These are phyloP conservation scores for Pachyramphus minor DNA, from an alignment of 2,113 vertebrate species.

Conservation along the genomic window DNA sequence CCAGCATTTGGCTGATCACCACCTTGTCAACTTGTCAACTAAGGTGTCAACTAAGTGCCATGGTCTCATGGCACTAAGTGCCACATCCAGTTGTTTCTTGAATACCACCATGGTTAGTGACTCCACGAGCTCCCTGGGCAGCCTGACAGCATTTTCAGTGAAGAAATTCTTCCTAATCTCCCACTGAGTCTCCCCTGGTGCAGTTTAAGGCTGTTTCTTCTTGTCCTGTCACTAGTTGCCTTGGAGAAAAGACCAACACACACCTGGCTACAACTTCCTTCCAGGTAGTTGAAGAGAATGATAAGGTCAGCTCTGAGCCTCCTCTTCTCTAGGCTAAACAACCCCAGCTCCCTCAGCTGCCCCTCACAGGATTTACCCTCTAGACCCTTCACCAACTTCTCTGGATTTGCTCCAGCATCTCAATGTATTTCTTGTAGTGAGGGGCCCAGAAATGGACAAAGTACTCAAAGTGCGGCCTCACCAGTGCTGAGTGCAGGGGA, in stretches of 20 bases:
- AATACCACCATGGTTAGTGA: neutral
- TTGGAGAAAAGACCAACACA: neutral
- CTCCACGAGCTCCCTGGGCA: neutral
- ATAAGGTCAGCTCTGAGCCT: neutral
- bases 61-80: neutral
- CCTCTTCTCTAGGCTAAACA: neutral
- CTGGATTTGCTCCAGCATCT: too few relatives aligned
- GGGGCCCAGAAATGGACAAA: neutral
- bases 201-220: neutral
- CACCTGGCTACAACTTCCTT: neutral
- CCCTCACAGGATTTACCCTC: neutral
- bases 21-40: too few relatives aligned
- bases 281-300: neutral
- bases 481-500: neutral
- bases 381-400: too few relatives aligned
- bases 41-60: too few relatives aligned
- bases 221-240: neutral
- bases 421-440: neutral
- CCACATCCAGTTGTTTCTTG: neutral
- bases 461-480: neutral
- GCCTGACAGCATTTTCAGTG: neutral
- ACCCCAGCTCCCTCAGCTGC: neutral
- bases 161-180: neutral
- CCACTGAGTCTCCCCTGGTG: neutral
- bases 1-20: neutral